Evolutionary conservation across 1,140 invertebrate genomes (phyloP).

Genomic region (Acromyrmex echinatior): DNA sequence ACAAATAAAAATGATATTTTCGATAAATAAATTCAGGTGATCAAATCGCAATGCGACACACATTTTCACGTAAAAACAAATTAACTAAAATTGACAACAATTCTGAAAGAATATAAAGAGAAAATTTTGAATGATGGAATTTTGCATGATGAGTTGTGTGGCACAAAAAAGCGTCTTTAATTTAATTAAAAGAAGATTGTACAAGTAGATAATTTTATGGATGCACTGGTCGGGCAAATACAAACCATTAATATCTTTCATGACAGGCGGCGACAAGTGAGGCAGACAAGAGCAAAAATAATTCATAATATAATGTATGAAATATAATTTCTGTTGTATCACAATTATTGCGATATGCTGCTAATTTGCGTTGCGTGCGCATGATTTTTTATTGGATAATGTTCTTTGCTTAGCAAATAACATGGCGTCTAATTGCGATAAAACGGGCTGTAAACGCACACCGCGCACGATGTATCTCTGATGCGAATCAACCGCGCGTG

Average conservation of each 20-base stretch:
- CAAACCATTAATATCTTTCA: slow-evolving; percentile 65
- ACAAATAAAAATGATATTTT: slow-evolving; percentile 34
- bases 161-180: background rate
- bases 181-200: background rate
- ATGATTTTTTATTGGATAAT: slow-evolving; percentile 70
- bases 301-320: slow-evolving; percentile 42
- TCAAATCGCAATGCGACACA: too few relatives aligned
- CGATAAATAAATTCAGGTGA: slow-evolving; percentile 13
- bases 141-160: background rate
- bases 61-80: background rate
- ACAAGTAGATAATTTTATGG: background rate
- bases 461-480: slow-evolving; percentile 42
- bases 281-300: slow-evolving; percentile 39
- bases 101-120: background rate
- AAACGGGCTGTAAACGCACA: slow-evolving; percentile 34
- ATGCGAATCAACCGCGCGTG: slow-evolving; percentile 65
- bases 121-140: background rate
- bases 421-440: slow-evolving; percentile 58
- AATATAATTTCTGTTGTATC: slow-evolving; percentile 46
- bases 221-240: background rate
- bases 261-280: slow-evolving; percentile 37
- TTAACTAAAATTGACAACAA: background rate
- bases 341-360: slow-evolving; percentile 71
- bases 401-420: slow-evolving; percentile 54
- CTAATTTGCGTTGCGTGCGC: slow-evolving; percentile 69